These are phyloP conservation scores for Drosophila mojavensis DNA, from an alignment of 1,140 invertebrate genomes.

Conservation along the genomic window DNA sequence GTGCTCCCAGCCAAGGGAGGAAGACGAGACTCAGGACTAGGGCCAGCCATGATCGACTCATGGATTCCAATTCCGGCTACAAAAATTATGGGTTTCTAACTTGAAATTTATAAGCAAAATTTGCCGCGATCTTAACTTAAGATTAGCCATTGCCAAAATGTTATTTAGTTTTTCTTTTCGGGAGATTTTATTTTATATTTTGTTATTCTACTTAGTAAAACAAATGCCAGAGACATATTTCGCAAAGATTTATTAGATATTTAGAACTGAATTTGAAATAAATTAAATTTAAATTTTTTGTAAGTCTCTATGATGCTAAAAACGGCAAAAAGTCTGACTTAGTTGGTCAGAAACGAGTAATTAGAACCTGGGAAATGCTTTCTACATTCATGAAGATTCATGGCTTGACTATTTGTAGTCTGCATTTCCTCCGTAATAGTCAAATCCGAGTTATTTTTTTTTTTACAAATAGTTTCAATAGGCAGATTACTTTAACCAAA, in stretches of 20 bases:
- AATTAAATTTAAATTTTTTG: no score
- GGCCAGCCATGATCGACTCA: background rate
- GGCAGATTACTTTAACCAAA: no score
- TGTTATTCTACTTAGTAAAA: background rate
- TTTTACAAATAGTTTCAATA: no score
- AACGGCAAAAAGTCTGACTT: no score
- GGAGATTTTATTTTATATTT: background rate
- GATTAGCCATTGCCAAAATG: background rate
- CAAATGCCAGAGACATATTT: slow-evolving; percentile 4
- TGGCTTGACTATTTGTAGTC: no score
- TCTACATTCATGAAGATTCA: no score
- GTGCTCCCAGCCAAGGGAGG: background rate
- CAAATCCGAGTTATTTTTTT: no score
- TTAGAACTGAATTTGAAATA: no score
- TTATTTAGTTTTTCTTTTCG: background rate
- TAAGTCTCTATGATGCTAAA: no score
- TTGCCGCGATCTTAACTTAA: background rate
- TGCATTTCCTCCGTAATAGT: no score
- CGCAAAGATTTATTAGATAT: background rate
- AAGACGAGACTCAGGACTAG: background rate
- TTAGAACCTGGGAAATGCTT: no score
- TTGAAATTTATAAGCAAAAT: slow-evolving; percentile 12
- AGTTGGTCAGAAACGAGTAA: no score
- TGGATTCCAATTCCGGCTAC: background rate
- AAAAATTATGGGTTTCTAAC: background rate